Evolutionary conservation across 2,113 vertebrate species (phyloP), one percentile per base, ranked within the genome.

Genomic region (Toxostoma redivivum): DNA sequence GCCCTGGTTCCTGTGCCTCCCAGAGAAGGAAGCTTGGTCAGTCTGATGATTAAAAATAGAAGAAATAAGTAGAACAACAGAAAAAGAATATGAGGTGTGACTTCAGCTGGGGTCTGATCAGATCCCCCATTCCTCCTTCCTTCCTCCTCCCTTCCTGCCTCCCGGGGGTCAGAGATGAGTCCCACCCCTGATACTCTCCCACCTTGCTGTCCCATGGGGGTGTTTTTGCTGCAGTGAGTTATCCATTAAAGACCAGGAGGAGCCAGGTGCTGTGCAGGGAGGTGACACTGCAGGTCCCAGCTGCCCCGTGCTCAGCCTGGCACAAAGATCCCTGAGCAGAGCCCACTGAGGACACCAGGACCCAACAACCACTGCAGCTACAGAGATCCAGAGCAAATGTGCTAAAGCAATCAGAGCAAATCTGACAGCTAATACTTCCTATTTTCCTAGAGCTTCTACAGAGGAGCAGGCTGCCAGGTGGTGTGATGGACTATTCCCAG

Each of bases 11-110:
- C 74, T 66, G 45, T 50, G 60, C 86, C 78, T 77, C 69, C 86
- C 0, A 1, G 47, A 86, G 72, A 69, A 86, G 80, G 80, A 86
- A 86, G 58, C 21, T 65, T 65, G 80, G 80, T 70, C 38, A 70
- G 28, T 38, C 50, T 50, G 67, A 18, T 44, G 42, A 44, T 61
- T 62, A 73, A 40, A 88, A 72, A 83, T 5, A 86, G 60, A 89
- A 93, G 65, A 79, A 90, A 87, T 15, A 45, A 95, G 42, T 4
- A 28, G 58, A 81, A 86, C 23, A 74, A 28, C 51, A 47, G 31
- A 74, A 71, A 56, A 24, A 67, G 66, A 84, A 40, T 33, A 84
- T n/a, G 60, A 79, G 61, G 57, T 51, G 44, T 19, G 40, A 20
- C n/a, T 57, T 50, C 28, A 90, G 47, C 65, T 73, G 73, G 47